Percentiles rank a stretch among this genome's conserved stretches.
Evolutionary conservation across 2,888 invertebrate genomes (phyloP).

Genomic region (Brachylomia viminalis): DNA sequence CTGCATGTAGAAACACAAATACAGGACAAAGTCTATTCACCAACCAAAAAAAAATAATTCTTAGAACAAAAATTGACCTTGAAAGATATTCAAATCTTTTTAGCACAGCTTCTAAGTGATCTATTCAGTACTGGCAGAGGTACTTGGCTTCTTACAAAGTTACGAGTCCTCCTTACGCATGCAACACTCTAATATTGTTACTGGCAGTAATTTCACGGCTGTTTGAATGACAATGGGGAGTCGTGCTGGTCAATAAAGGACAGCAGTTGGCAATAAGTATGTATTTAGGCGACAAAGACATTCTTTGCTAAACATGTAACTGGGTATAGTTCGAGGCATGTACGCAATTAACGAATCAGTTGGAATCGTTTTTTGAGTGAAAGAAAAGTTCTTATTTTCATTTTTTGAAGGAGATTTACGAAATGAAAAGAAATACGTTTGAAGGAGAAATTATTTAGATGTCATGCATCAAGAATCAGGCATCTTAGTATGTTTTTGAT

Average conservation of each 20-base stretch:
- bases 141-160: slow-evolving; percentile 27
- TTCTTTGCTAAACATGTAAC: slow-evolving; percentile 42
- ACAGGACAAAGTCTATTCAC: not conserved
- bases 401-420: not conserved
- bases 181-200: slow-evolving; percentile 55
- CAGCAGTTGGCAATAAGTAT: slow-evolving; percentile 61
- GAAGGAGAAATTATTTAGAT: no score
- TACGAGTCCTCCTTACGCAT: slow-evolving; percentile 26
- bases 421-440: not conserved
- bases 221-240: slow-evolving; percentile 76
- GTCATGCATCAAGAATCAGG: not conserved
- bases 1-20: not conserved
- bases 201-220: slow-evolving; percentile 66
- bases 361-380: not conserved
- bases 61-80: not conserved
- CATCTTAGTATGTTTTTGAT: not conserved
- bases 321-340: slow-evolving; percentile 19
- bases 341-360: slow-evolving; percentile 21
- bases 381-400: not conserved
- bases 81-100: slow-evolving; percentile 7
- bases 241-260: slow-evolving; percentile 64
- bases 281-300: slow-evolving; percentile 62
- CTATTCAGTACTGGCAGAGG: slow-evolving; percentile 16
- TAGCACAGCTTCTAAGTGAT: not conserved
- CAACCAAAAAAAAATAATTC: not conserved